Percentiles rank a stretch among this genome's conserved stretches.
phyloP scores from a whole-genome alignment of 1,140 invertebrate species.

The Drosophila erecta region DNA sequence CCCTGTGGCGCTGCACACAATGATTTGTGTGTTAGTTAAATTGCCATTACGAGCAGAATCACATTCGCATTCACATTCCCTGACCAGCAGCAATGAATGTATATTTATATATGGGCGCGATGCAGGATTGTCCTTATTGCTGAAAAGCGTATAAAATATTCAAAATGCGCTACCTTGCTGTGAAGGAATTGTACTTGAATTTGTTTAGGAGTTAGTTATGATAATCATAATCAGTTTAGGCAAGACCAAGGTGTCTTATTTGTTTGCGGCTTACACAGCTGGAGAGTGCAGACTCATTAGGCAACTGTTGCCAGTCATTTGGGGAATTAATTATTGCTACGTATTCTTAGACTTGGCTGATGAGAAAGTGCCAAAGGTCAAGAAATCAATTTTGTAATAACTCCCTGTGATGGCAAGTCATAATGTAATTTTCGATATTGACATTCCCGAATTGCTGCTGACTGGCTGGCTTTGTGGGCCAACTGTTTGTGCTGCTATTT shows the following conservation, averaged over 20 bases:
- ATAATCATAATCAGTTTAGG: conserved; percentile 9
- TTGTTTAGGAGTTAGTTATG: neutral
- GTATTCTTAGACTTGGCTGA: conserved; percentile 2
- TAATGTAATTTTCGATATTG: conserved; percentile 59
- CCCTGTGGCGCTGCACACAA: conserved; percentile 52
- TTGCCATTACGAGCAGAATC: conserved; percentile 64
- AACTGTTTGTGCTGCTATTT: conserved; percentile 41
- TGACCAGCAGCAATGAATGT: conserved; percentile 18
- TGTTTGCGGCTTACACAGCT: conserved; percentile 7
- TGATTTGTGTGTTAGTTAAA: conserved; percentile 80
- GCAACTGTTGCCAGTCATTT: conserved; percentile 59
- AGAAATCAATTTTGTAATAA: conserved; percentile 40
- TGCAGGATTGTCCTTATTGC: conserved; percentile 6
- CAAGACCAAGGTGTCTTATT: conserved; percentile 33
- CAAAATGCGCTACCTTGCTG: neutral
- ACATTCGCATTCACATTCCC: conserved; percentile 35
- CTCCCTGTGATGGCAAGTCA: conserved; percentile 21
- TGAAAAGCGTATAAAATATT: neutral
- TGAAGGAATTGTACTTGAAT: conserved; percentile 4
- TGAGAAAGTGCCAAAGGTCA: neutral
- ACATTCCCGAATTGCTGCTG: conserved; percentile 39
- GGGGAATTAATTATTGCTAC: conserved; percentile 65
- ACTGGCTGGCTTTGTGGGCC: conserved; percentile 48
- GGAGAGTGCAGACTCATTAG: conserved; percentile 51
- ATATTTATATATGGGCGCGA: conserved; percentile 38